Conservation (phyloP, 1,140 invertebrate species). For the Lanistes nyassanus region DNA sequence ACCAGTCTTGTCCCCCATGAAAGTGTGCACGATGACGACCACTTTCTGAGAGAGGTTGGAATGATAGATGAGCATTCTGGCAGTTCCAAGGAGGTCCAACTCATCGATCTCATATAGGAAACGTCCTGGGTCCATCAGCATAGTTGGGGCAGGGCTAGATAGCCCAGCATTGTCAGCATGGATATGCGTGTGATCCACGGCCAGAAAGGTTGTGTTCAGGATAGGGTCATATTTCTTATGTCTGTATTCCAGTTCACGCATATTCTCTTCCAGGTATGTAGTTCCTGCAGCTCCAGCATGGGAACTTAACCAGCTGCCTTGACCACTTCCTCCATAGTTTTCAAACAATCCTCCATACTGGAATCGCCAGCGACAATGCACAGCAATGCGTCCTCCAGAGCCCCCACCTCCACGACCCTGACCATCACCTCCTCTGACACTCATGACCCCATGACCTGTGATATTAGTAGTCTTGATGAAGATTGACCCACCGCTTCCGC, state of each 20-base stretch:
- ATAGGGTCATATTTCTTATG: conserved; percentile 50
- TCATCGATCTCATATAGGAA: conserved; percentile 51
- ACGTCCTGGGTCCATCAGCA: conserved; percentile 45
- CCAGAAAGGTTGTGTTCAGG: conserved; percentile 48
- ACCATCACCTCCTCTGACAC: conserved; percentile 50
- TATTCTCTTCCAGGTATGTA: conserved; percentile 52
- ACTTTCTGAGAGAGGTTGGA: conserved; percentile 36
- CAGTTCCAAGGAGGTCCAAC: conserved; percentile 49
- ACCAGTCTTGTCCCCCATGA: conserved; percentile 58
- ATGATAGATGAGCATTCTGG: conserved; percentile 50
- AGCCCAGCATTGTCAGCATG: conserved; percentile 46
- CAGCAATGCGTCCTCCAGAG: conserved; percentile 48
- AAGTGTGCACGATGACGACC: conserved; percentile 42
- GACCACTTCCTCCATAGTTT: conserved; percentile 51
- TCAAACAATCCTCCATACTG: conserved; percentile 51
- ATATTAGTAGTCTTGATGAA: conserved; percentile 51
- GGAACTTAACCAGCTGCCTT: conserved; percentile 15
- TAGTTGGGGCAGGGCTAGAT: conserved; percentile 45
- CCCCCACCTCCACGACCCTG: conserved; percentile 49
- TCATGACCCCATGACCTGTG: conserved; percentile 52
- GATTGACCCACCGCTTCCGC: conserved; percentile 53
- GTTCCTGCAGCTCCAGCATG: conserved; percentile 53
- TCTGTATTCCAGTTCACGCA: conserved; percentile 51
- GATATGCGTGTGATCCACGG: conserved; percentile 51
- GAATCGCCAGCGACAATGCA: conserved; percentile 52